Evolutionary conservation across 2,888 invertebrate species (phyloP).

Genomic region (Diachrysia chrysitis): DNA sequence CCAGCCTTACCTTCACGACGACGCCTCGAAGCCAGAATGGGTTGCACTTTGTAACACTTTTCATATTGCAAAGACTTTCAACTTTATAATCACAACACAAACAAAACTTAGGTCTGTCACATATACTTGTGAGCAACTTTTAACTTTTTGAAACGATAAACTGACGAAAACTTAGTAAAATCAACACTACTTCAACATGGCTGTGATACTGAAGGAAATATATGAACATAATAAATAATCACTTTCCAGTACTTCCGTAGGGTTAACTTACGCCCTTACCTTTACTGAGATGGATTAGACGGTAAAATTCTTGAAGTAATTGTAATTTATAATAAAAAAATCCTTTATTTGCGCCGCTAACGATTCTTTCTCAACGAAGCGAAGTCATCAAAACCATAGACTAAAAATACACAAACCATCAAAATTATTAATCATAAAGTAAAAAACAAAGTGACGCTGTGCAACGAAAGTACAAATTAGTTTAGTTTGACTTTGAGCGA

Average conservation of each 20-base stretch:
- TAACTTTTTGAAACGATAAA: constrained; percentile 83
- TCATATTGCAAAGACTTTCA: constrained; percentile 86
- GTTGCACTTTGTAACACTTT: constrained; percentile 89
- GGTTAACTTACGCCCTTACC: constrained; percentile 89
- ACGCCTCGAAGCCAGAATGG: constrained; percentile 87
- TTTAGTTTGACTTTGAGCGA: no score
- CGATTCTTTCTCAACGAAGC: constrained; percentile 77
- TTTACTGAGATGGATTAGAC: constrained; percentile 86
- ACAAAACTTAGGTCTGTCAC: constrained; percentile 88
- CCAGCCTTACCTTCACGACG: constrained; percentile 88
- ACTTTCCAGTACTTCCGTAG: constrained; percentile 86
- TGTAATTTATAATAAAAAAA: constrained; percentile 73
- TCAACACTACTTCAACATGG: constrained; percentile 89
- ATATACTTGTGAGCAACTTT: constrained; percentile 87
- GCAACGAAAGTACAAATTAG: constrained; percentile 13
- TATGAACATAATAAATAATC: constrained; percentile 88
- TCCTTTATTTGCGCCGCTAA: constrained; percentile 84
- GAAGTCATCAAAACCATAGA: constrained; percentile 72
- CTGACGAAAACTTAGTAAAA: constrained; percentile 87
- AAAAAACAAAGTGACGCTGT: constrained; percentile 35
- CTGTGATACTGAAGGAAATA: constrained; percentile 88
- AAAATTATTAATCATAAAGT: no score
- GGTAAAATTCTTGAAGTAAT: constrained; percentile 85
- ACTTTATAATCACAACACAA: constrained; percentile 88
- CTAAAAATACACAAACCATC: constrained; percentile 47